Evolutionary conservation across 2,888 invertebrate genomes (phyloP), one percentile per base, ranked within the genome.

Genomic region (Epiblema foenella): DNA sequence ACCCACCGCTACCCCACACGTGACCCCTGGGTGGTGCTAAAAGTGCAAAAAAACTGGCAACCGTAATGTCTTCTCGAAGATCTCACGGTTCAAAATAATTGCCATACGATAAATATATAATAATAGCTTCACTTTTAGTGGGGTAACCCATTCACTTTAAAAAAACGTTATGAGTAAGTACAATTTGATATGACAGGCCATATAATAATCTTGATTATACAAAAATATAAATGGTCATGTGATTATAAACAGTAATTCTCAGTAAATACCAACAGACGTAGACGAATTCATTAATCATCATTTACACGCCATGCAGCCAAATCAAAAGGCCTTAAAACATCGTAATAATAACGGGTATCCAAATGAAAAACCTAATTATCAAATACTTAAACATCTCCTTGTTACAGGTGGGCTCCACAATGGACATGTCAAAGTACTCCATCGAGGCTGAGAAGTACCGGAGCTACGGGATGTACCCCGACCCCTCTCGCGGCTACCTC

Each of bases 341-440:
- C n/a, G n/a, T n/a, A n/a, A n/a, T n/a, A n/a, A n/a, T n/a, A n/a
- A n/a, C n/a, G n/a, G n/a, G n/a, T n/a, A n/a, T n/a, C n/a, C n/a
- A n/a, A n/a, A n/a, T n/a, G n/a, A n/a, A n/a, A n/a, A n/a, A n/a
- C n/a, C n/a, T 8, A 29, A 15, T 42, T 42, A 20, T 7, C 42
- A 59, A 42, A 42, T 7, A 52, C 15, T 42, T 17, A 1, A n/a
- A 15, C 17, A 49, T 56, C 33, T 59, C 33, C 59, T 84, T 91
- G 86, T 94, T 94, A 0, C 94, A 96, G 96, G 95, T 96, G 73
- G 95, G 95, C 9, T 95, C 95, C 63, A 94, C 96, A 75, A 96
- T 96, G 96, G 96, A 96, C 82, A 96, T 96, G 96, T 92, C 94
- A 0, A 96, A 96, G 82, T 96, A 96, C 84, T 95, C 96, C 11